Percentiles rank a stretch among this genome's conserved stretches.
phyloP scores from a whole-genome alignment of 2,797 vertebrate species.

The Sus cebifrons region DNA sequence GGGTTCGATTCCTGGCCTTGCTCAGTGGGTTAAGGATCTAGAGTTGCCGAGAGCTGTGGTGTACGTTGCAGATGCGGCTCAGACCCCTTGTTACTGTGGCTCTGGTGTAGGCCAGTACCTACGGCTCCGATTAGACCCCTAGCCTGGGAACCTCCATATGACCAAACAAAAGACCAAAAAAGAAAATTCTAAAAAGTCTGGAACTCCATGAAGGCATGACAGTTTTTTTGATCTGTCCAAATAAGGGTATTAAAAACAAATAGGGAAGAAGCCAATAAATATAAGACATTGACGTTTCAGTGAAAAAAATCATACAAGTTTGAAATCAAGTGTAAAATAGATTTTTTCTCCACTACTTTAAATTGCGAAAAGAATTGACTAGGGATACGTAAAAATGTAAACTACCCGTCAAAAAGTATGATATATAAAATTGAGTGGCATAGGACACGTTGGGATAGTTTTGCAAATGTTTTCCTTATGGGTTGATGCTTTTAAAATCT shows the following conservation, averaged over 20 bases:
- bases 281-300: background rate
- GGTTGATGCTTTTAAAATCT: constrained; percentile 41
- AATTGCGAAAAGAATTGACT: background rate
- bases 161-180: no score
- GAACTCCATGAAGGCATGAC: background rate
- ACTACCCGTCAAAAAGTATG: background rate
- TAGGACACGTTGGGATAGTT: background rate
- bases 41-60: no score
- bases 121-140: no score
- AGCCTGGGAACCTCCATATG: no score
- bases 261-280: background rate
- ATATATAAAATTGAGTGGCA: background rate
- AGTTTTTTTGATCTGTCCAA: constrained; percentile 3
- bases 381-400: background rate
- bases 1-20: no score
- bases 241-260: background rate
- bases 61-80: no score
- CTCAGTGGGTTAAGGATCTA: no score
- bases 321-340: background rate
- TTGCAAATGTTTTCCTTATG: constrained; percentile 3
- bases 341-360: background rate
- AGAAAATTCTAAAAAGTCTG: background rate
- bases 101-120: no score
- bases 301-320: background rate
- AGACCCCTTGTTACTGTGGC: no score